Percentiles rank a stretch among this genome's conserved stretches.
phyloP scores from a whole-genome alignment of 2,888 invertebrate species.

The Oxycera nigricornis region DNA sequence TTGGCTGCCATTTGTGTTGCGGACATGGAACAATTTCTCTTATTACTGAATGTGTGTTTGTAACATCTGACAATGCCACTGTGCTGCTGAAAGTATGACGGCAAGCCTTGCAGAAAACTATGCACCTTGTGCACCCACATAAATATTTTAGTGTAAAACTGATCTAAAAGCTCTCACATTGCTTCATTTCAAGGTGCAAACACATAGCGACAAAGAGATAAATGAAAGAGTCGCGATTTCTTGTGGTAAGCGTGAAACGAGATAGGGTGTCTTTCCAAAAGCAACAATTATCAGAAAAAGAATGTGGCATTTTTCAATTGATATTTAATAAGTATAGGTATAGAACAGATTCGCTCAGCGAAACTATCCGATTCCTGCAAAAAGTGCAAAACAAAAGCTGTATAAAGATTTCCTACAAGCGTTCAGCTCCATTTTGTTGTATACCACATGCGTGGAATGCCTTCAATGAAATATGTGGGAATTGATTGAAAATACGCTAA shows the following conservation, averaged over 20 bases:
- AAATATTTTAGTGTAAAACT: not conserved
- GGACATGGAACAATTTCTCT: slow-evolving; percentile 14
- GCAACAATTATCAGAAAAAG: not conserved
- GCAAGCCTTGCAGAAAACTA: not conserved
- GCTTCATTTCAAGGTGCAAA: not conserved
- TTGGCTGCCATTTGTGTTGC: not conserved
- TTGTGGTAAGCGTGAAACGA: not conserved
- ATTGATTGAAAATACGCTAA: not conserved
- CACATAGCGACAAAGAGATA: not conserved
- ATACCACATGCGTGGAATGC: too few relatives aligned
- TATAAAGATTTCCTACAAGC: too few relatives aligned
- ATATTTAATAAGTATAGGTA: not conserved
- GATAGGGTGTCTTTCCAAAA: not conserved
- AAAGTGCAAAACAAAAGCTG: too few relatives aligned
- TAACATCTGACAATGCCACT: not conserved
- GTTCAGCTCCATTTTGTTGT: too few relatives aligned
- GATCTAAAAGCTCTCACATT: not conserved
- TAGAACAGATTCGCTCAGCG: not conserved
- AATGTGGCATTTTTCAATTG: not conserved
- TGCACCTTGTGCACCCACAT: not conserved
- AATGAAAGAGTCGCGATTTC: not conserved
- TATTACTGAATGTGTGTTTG: not conserved
- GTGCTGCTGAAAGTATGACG: not conserved
- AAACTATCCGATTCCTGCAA: not conserved
- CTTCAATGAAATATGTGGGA: too few relatives aligned